phyloP scores from a whole-genome alignment of 2,888 invertebrate genomes.

The Omphaloscelis lunosa region DNA sequence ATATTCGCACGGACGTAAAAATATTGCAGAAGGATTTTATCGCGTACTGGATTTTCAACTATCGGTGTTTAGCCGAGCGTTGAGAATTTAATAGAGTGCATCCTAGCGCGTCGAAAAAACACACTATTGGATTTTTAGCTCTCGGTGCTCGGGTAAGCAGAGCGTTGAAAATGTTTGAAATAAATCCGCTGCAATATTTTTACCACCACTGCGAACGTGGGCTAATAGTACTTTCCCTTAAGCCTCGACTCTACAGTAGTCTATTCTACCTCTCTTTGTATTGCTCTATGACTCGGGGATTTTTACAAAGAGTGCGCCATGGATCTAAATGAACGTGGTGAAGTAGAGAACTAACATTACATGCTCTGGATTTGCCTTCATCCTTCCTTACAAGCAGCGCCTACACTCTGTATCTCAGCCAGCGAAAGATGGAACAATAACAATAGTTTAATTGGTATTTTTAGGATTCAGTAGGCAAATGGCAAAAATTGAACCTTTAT shows the following conservation, averaged over 20 bases:
- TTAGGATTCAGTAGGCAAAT: not conserved
- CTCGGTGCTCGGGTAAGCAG: too few species aligned
- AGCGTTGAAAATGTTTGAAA: too few species aligned
- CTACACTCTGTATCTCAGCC: not conserved
- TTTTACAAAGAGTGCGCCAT: conserved; percentile 2
- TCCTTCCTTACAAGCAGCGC: not conserved
- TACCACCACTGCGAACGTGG: too few species aligned
- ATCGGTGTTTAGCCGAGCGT: too few species aligned
- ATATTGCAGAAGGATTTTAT: too few species aligned
- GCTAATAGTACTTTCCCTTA: not conserved
- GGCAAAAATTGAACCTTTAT: not conserved
- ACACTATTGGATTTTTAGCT: too few species aligned
- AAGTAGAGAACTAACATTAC: conserved; percentile 1
- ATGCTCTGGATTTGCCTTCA: not conserved
- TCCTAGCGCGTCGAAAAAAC: too few species aligned
- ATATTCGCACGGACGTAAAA: too few species aligned
- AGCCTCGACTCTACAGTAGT: not conserved
- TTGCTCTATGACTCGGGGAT: conserved; percentile 17
- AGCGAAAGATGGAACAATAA: not conserved
- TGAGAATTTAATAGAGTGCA: too few species aligned
- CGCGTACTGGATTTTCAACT: too few species aligned
- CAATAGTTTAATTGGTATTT: not conserved
- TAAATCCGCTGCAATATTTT: too few species aligned
- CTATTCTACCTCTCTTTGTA: not conserved
- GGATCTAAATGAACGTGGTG: not conserved